Conservation (phyloP, 1,140 invertebrate species). For the Acromyrmex echinatior region DNA sequence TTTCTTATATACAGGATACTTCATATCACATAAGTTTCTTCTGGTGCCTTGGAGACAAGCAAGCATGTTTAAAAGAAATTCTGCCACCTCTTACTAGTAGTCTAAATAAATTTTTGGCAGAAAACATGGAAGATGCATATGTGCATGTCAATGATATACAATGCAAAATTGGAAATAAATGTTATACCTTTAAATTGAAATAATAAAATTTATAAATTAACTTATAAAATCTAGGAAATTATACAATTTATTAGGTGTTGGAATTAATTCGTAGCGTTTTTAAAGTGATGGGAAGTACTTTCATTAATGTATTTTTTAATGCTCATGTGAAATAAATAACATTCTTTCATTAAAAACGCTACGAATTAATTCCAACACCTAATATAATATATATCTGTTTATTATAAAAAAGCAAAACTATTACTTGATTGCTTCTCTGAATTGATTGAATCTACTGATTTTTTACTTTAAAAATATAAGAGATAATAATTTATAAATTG, state of each 20-base stretch:
- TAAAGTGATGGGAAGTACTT: too few species aligned
- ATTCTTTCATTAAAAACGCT: too few species aligned
- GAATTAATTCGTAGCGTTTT: too few species aligned
- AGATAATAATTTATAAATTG: not conserved
- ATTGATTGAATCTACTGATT: not conserved
- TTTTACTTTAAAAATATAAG: not conserved
- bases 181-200: slow-evolving; percentile 80
- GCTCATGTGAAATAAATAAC: too few species aligned
- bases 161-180: slow-evolving; percentile 86
- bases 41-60: slow-evolving; percentile 89
- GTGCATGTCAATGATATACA: slow-evolving; percentile 80
- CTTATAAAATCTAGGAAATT: not conserved
- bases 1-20: slow-evolving; percentile 88
- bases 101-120: slow-evolving; percentile 82
- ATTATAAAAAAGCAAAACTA: not conserved
- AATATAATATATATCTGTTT: too few species aligned
- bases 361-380: too few species aligned
- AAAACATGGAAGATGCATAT: slow-evolving; percentile 77
- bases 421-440: not conserved
- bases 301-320: too few species aligned
- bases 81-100: slow-evolving; percentile 83
- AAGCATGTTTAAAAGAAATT: slow-evolving; percentile 84
- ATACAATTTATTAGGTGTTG: too few species aligned
- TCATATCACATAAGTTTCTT: slow-evolving; percentile 91
- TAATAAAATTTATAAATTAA: slow-evolving; percentile 52